Evolutionary conservation across 2,888 invertebrate genomes (phyloP).

Genomic region (Adela reaumurella): DNA sequence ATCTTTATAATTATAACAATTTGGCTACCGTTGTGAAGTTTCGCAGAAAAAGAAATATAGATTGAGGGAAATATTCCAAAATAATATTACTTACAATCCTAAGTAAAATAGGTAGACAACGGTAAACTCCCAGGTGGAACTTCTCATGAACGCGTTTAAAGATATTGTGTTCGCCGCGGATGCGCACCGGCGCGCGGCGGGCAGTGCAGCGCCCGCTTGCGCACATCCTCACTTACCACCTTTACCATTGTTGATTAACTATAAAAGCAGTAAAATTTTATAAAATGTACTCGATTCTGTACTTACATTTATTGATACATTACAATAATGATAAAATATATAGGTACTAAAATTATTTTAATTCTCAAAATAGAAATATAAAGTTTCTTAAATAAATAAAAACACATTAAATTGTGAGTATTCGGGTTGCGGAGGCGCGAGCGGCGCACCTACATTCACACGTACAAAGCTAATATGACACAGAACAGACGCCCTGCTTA

Average conservation of each 20-base stretch:
- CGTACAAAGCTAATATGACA: not conserved
- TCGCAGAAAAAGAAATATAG: not conserved
- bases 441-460: not conserved
- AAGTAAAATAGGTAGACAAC: no score
- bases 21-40: constrained; percentile 25
- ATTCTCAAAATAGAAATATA: not conserved
- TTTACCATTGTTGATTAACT: constrained; percentile 8
- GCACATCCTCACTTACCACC: no score
- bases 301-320: constrained; percentile 26
- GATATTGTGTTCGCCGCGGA: no score
- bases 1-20: constrained; percentile 50
- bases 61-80: no score
- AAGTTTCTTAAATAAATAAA: not conserved
- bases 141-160: no score
- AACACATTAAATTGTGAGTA: not conserved
- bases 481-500: not conserved
- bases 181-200: no score
- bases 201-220: no score
- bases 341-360: not conserved
- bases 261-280: constrained; percentile 38
- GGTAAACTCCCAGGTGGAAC: no score
- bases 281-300: constrained; percentile 52
- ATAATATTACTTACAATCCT: no score
- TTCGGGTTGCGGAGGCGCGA: not conserved
- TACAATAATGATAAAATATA: not conserved